Evolutionary conservation across 2,888 invertebrate species (phyloP), one percentile per base, ranked within the genome.

Genomic region (Pimpla rufipes): DNA sequence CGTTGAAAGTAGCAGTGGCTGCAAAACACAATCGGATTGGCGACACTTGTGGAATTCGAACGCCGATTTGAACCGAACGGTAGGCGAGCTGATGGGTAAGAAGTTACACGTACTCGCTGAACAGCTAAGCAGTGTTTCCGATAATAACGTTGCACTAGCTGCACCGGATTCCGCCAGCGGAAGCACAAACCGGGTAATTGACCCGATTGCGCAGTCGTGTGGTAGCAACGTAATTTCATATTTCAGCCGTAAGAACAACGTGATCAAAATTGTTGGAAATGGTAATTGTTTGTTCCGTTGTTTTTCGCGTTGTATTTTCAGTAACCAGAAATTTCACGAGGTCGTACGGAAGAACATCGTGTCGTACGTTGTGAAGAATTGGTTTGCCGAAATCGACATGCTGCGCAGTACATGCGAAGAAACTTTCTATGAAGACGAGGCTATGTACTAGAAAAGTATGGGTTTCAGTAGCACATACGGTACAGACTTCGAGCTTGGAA

Each of bases 271-370:
- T 4, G 21, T 18, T 21, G 74, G 62, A 0, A 62, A 74, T 21
- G 74, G 64, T 11, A 74, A 75, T n/a, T 64, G 74, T 29, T n/a
- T 75, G n/a, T 74, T 74, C 11, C 50, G 74, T 5, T 50, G 74
- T 40, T 52, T 74, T 64, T 13, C 74, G 2, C 11, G 10, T 11
- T 23, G 50, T 16, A 4, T 75, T 10, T 75, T 50, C 13, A 37
- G 40, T 5, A 37, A 75, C 35, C 35, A 75, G 18, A n/a, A 52
- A 18, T 42, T 40, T 0, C 50, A 74, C 47, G 23, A 8, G 8
- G n/a, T 10, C 0, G 37, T 74, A 1, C 47, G 74, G n/a, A 57
- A 47, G 29, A 21, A 62, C 29, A 64, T 74, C 16, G 64, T 64
- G 1, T 11, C 45, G 8, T 40, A 64, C 29, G 23, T 23, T 4